Conservation (phyloP, 2,797 vertebrate species). For the Podarcis lilfordi region DNA sequence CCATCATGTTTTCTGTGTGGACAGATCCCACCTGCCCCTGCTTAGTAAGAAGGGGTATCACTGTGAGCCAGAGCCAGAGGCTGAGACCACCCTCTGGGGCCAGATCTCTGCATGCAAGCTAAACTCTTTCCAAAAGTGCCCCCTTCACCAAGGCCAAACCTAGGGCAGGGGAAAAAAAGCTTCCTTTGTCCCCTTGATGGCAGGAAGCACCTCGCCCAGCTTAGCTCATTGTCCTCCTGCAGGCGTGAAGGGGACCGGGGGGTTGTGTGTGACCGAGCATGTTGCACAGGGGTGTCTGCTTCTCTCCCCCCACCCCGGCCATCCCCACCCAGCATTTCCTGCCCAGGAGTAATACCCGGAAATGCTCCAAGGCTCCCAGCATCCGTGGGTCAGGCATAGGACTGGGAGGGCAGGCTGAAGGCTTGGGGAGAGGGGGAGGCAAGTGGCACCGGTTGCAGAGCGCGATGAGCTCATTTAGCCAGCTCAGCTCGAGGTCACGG, state of each 20-base stretch:
- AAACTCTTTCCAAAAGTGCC: neutral
- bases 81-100: neutral
- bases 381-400: neutral
- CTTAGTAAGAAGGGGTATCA: neutral
- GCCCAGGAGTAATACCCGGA: slow-evolving; percentile 46
- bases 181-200: neutral
- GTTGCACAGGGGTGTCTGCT: neutral
- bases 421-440: neutral
- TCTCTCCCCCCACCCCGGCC: neutral
- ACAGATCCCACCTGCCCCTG: no score
- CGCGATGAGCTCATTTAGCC: slow-evolving; percentile 9
- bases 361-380: slow-evolving; percentile 37
- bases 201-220: slow-evolving; percentile 59
- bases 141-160: neutral
- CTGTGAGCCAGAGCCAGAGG: neutral
- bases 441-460: no score
- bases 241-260: neutral
- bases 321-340: slow-evolving; percentile 46
- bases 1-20: no score
- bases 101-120: neutral
- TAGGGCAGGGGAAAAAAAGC: neutral
- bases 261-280: no score
- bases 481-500: neutral
- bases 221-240: slow-evolving; percentile 42
- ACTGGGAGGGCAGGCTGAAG: slow-evolving; percentile 22